A percentile compares a stretch with the other conserved stretches of the same genome.
Evolutionary conservation across 2,113 vertebrate species (phyloP).

Genomic region (Lanius collurio): DNA sequence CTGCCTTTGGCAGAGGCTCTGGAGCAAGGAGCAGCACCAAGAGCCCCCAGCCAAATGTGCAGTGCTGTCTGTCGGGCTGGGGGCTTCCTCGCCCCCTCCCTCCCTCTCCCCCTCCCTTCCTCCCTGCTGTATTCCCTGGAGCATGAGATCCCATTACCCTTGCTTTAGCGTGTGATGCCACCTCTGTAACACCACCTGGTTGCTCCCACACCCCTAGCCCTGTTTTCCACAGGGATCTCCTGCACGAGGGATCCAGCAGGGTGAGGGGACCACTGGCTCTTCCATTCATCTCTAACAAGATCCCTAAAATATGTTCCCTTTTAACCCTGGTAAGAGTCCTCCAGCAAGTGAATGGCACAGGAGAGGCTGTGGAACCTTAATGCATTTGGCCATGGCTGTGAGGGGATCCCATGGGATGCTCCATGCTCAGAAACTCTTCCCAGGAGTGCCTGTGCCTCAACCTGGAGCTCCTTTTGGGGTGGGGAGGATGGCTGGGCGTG

Average conservation of each 20-base stretch:
- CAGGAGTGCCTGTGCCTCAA: not conserved
- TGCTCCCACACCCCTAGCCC: not conserved
- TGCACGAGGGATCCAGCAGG: rapidly evolving
- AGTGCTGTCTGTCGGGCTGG: not conserved
- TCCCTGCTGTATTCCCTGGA: not conserved
- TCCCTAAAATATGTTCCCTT: not conserved
- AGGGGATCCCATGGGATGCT: not conserved
- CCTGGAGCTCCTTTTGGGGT: not conserved
- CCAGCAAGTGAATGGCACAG: rapidly evolving
- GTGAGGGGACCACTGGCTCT: not conserved
- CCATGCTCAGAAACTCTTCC: not conserved
- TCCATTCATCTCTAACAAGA: rapidly evolving
- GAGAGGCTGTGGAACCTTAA: not conserved
- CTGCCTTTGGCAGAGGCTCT: not conserved
- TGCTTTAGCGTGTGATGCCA: not conserved
- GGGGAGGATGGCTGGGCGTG: not conserved
- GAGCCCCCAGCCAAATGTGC: constrained; percentile 47
- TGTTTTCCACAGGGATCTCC: not conserved
- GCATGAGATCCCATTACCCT: constrained; percentile 46
- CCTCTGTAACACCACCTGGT: not conserved
- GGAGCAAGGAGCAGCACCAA: not conserved
- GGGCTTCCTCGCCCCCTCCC: not conserved
- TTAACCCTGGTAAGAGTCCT: not conserved
- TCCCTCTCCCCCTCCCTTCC: not conserved
- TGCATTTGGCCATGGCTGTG: not conserved